Conservation (phyloP, 2,113 vertebrate species). For the Cyrtonyx montezumae region DNA sequence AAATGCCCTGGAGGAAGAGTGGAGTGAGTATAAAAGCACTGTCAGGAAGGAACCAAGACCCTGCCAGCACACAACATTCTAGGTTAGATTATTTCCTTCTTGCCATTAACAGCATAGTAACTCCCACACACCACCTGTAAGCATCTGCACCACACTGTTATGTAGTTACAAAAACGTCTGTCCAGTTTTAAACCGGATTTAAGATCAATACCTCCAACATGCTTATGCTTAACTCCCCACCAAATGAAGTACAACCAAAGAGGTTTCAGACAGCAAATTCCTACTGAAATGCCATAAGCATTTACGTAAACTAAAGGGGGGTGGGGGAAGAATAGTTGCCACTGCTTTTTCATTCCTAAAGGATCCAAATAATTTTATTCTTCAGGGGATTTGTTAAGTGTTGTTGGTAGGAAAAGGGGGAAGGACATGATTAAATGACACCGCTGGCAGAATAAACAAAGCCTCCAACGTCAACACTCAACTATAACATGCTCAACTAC, state of each 20-base stretch:
- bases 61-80: background rate
- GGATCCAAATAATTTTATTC: constrained; percentile 3
- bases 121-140: background rate
- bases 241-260: background rate
- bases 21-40: background rate
- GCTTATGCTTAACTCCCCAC: background rate
- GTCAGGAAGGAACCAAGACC: background rate
- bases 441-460: constrained; percentile 44
- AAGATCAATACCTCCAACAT: background rate
- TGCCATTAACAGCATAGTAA: background rate
- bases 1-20: background rate
- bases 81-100: background rate
- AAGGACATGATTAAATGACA: constrained; percentile 41
- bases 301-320: background rate
- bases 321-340: background rate
- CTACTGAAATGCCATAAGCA: background rate
- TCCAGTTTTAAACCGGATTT: background rate
- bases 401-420: background rate
- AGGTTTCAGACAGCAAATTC: background rate
- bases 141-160: background rate
- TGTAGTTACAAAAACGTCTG: background rate
- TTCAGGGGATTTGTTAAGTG: too few relatives aligned
- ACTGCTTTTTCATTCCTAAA: constrained; percentile 20
- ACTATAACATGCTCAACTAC: background rate
- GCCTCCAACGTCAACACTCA: background rate